Base-by-base conservation (phyloP, 2,797 vertebrate species). In the Tokudaia tokunoshimensis region DNA sequence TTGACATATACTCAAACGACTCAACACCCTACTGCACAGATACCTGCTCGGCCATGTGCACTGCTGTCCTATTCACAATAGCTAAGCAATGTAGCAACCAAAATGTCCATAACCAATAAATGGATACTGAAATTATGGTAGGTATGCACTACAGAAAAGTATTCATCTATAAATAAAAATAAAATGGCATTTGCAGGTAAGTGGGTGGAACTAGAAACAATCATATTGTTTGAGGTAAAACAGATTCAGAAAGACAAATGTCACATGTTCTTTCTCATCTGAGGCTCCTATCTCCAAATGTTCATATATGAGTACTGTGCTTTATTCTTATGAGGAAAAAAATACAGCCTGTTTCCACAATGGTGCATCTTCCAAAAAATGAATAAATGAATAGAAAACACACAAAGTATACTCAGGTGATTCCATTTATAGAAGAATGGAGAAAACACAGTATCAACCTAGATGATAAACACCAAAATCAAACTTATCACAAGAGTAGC, bases 261-360 rank as follows among this genome's bases (percentile, higher is more conserved):
- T 0, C 61, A 65, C 82, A 34, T 65, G 4, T 65, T 20, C 29
- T 47, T 50, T 84, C 29, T 84, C 61, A 34, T 34, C 19, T 84
- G 61, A 84, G 61, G 17, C 3, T 34, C 4, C 41, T 50, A 50
- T 17, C 31, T 47, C 6, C 41, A 65, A 22, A 19, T 37, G 1
- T 65, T 50, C 61, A 47, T 65, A 47, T 65, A 44, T 50, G 17
- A 65, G 29, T 20, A 19, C 26, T 47, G 9, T 34, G 29, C 17
- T 50, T 34, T 65, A 84, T 20, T 47, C 29, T 93, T 65, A 89
- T n/a, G 44, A 85, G 83, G 0, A 72, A 70, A 94, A 88, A 95
- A 37, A 50, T 63, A 61, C 24, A 92, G 8, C 26, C 50, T 24
- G 1, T 55, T 2, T 70, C 67, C 88, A 63, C 19, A 95, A 67